Conservation (phyloP, 2,113 vertebrate genomes). For the Sander vitreus region DNA sequence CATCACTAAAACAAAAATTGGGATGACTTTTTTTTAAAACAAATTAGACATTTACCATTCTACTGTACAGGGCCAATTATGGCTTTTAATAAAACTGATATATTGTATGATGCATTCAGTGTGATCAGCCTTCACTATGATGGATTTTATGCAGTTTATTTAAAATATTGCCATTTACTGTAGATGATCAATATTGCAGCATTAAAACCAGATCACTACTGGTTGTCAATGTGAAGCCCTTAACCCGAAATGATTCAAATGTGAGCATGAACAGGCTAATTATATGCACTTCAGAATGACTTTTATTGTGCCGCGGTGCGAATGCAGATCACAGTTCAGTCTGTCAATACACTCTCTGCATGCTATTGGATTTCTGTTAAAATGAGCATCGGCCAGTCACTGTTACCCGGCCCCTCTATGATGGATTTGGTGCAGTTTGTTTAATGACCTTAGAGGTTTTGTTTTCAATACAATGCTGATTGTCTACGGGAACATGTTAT, state of each 20-base stretch:
- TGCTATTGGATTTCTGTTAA: slow-evolving; percentile 8
- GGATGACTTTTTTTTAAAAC: neutral
- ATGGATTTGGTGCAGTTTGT: slow-evolving; percentile 35
- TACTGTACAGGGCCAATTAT: too few species aligned
- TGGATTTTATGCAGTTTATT: slow-evolving; percentile 19
- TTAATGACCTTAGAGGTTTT: slow-evolving; percentile 31
- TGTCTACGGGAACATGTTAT: slow-evolving; percentile 4
- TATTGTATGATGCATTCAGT: neutral
- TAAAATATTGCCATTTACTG: neutral
- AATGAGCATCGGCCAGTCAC: slow-evolving; percentile 2
- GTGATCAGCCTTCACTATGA: neutral
- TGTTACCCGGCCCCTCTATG: neutral
- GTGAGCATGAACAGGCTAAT: slow-evolving; percentile 20
- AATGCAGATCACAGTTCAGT: slow-evolving; percentile 4
- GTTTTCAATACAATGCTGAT: slow-evolving; percentile 15
- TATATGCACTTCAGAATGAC: neutral
- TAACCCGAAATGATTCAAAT: slow-evolving; percentile 20
- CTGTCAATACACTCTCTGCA: slow-evolving; percentile 5
- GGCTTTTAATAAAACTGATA: neutral
- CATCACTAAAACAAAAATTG: neutral
- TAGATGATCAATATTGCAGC: slow-evolving; percentile 19
- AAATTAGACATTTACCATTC: neutral
- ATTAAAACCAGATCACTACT: slow-evolving; percentile 33
- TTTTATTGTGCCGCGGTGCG: neutral
- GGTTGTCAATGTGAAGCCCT: neutral